Percentiles rank a stretch among this genome's conserved stretches.
phyloP scores from a whole-genome alignment of 2,888 invertebrate species.

The Sarcophaga rosellei region DNA sequence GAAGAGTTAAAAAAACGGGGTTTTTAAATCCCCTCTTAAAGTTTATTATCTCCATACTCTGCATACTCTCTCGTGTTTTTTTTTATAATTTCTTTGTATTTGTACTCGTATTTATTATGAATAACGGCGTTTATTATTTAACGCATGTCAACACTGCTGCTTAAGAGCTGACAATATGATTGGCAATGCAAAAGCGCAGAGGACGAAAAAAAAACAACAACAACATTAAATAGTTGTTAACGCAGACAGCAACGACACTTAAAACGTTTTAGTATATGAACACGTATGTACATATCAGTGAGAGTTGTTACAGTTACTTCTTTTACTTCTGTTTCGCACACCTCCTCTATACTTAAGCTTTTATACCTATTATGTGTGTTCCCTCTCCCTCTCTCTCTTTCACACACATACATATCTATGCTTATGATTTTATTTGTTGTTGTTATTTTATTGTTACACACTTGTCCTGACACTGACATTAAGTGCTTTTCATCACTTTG shows the following conservation, averaged over 20 bases:
- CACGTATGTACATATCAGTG: not conserved
- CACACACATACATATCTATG: not conserved
- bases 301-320: not conserved
- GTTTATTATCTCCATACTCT: too few relatives aligned
- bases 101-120: slow-evolving; percentile 3
- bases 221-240: not conserved
- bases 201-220: not conserved
- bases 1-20: too few relatives aligned
- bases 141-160: slow-evolving; percentile 4
- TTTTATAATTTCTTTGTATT: not conserved
- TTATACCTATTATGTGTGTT: too few relatives aligned
- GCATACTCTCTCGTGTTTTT: not conserved
- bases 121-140: too few relatives aligned
- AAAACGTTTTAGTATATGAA: not conserved
- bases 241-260: not conserved
- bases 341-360: not conserved
- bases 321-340: not conserved
- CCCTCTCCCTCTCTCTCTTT: not conserved
- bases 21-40: too few relatives aligned
- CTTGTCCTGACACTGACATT: not conserved
- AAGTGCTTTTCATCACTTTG: not conserved
- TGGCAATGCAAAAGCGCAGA: slow-evolving; percentile 28
- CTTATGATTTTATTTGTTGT: not conserved
- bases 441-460: not conserved
- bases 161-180: slow-evolving; percentile 52